A percentile compares a stretch with the other conserved stretches of the same genome.
These are phyloP conservation scores for Murina feae DNA, from an alignment of 2,113 vertebrate species.

Conservation along the genomic window DNA sequence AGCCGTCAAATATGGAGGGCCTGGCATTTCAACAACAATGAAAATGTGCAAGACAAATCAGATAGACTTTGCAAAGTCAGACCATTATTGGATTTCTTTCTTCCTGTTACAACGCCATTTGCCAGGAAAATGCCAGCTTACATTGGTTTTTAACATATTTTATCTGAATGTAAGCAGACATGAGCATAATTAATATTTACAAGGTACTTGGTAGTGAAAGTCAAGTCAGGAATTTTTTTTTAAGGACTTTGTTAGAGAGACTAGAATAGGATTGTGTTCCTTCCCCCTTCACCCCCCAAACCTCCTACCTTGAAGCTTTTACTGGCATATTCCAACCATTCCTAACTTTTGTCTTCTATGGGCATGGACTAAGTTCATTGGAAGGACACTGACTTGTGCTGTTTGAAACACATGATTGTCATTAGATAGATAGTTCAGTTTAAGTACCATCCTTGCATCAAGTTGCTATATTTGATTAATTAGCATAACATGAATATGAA, in stretches of 20 bases:
- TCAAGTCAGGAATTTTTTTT: constrained; percentile 12
- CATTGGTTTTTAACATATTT: background rate
- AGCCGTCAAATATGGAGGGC: no score
- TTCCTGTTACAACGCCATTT: no score
- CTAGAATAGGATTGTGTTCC: background rate
- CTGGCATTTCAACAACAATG: no score
- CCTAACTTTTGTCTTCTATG: constrained; percentile 53
- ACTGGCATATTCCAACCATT: constrained; percentile 13
- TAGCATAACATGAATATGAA: constrained; percentile 66
- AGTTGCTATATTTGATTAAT: constrained; percentile 54
- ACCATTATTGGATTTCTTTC: no score
- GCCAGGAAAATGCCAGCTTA: no score
- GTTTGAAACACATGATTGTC: constrained; percentile 45
- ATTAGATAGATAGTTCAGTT: constrained; percentile 56
- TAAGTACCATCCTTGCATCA: constrained; percentile 51
- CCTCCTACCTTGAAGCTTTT: constrained; percentile 35
- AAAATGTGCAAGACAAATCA: no score
- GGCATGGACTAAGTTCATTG: constrained; percentile 28
- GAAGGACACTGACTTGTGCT: constrained; percentile 29
- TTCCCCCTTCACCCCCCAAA: background rate
- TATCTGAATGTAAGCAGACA: background rate
- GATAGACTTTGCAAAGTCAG: no score
- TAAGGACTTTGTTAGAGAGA: background rate
- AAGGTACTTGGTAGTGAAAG: constrained; percentile 13
- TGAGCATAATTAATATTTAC: background rate